These are phyloP conservation scores for Laspeyria flexula DNA, from an alignment of 2,888 invertebrate genomes.

Conservation along the genomic window DNA sequence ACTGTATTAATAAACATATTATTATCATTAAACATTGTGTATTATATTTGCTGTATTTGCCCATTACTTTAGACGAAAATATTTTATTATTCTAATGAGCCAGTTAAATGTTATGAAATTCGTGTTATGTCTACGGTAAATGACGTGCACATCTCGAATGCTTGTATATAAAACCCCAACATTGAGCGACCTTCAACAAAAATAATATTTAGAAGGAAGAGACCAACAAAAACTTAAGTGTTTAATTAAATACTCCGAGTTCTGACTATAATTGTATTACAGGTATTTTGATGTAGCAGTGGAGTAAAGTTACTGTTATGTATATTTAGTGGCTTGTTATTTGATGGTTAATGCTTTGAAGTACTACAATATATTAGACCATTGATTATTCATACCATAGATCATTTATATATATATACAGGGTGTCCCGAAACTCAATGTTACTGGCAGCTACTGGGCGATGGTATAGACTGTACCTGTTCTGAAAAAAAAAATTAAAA, in stretches of 20 bases:
- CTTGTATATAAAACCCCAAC: conserved; percentile 61
- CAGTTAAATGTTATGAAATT: conserved; percentile 25
- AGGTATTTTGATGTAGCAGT: not conserved
- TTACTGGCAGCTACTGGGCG: too few relatives aligned
- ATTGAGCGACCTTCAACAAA: conserved; percentile 56
- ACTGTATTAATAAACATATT: conserved; percentile 17
- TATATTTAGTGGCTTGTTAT: too few relatives aligned
- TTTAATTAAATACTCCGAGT: conserved; percentile 33
- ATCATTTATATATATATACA: too few relatives aligned
- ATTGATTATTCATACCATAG: too few relatives aligned
- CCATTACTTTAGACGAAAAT: conserved; percentile 17
- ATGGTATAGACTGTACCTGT: too few relatives aligned
- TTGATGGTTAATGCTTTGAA: too few relatives aligned
- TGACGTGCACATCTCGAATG: conserved; percentile 52
- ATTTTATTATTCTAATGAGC: not conserved
- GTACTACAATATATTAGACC: too few relatives aligned
- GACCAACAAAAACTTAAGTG: conserved; percentile 49
- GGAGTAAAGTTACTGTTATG: not conserved
- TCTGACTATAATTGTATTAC: conserved; percentile 9
- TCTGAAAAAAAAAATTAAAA: too few relatives aligned
- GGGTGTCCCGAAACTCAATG: too few relatives aligned
- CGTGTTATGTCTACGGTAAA: conserved; percentile 40
- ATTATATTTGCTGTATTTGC: conserved; percentile 11
- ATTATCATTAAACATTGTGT: conserved; percentile 17
- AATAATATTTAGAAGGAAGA: conserved; percentile 50